Base-by-base conservation (phyloP, 2,888 invertebrate genomes). In the Syritta pipiens region DNA sequence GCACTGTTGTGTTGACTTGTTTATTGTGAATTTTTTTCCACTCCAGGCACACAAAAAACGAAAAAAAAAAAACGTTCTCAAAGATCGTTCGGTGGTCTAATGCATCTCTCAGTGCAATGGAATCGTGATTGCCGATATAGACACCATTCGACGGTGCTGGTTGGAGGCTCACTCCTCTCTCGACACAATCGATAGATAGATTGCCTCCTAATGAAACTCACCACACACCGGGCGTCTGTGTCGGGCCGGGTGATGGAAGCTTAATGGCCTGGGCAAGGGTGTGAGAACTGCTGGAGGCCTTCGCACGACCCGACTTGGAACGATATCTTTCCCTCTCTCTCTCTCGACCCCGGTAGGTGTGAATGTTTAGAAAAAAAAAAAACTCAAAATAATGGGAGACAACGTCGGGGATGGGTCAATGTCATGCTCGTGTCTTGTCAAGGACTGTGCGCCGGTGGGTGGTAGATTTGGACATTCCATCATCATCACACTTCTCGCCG, bases 51-150 rank as follows among this genome's bases (percentile, higher is more conserved):
- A 51, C 22, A 10, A 20, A 26, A 46, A 14, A 62, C 17, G 26
- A 6, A 17, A 46, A 14, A 24, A 53, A 67, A 55, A 59, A 35
- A 48, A 46, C 6, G n/a, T n/a, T n/a, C n/a, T 4, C 32, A 12
- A 42, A 17, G 62, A 76, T 57, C 20, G 60, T 79, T 60, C 55
- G 72, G 60, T 67, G 72, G 72, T 67, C 77, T 62, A 72, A 72
- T 67, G 77, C 65, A 79, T 72, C 77, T 60, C 53, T 10, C n/a
- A 37, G 37, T 51, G 67, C 60, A 60, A 37, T 68, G 79, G 60
- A 79, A 74, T 79, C 79, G 79, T 79, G 79, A 79, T 79, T 79
- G 79, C 74, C 74, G 74, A 79, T 72, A 74, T 62, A 79, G 74
- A 79, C 79, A 74, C 60, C 62, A 44, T 62, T n/a, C n/a, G n/a